Percentiles rank a stretch among this genome's conserved stretches.
Evolutionary conservation across 1,140 invertebrate species (phyloP).

Genomic region (Macrocentrus cingulum): DNA sequence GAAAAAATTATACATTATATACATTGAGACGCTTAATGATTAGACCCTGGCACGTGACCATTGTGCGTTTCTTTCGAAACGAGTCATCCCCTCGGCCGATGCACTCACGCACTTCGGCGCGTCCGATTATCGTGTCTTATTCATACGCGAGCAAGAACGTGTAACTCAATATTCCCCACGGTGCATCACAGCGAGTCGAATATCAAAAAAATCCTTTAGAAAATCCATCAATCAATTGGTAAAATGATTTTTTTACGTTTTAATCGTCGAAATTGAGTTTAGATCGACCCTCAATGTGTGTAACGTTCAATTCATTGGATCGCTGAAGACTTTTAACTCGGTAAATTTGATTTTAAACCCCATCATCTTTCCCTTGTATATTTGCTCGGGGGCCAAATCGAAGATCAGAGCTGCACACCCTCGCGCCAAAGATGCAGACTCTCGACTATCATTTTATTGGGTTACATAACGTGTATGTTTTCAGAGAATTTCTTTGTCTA

Average conservation of each 20-base stretch:
- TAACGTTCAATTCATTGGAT: constrained; percentile 27
- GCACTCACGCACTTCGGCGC: constrained; percentile 13
- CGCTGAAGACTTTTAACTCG: constrained; percentile 26
- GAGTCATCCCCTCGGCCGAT: constrained; percentile 20
- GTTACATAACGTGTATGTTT: constrained; percentile 37
- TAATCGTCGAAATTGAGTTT: background rate
- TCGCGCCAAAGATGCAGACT: constrained; percentile 30
- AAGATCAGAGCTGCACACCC: constrained; percentile 17
- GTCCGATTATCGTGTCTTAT: constrained; percentile 9
- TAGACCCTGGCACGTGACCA: constrained; percentile 49
- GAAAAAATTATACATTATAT: constrained; percentile 15
- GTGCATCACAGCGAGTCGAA: constrained; percentile 14
- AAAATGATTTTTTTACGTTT: too few species aligned
- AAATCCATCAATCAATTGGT: too few species aligned
- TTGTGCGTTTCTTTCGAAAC: constrained; percentile 31
- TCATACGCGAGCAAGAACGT: constrained; percentile 7
- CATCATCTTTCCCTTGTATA: constrained; percentile 29
- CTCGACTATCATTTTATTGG: constrained; percentile 43
- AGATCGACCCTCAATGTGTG: background rate
- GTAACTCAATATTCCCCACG: constrained; percentile 28
- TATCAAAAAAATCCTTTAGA: constrained; percentile 12
- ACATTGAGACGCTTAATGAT: constrained; percentile 35
- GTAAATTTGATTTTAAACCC: constrained; percentile 48
- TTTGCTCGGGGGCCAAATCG: background rate
- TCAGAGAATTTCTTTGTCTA: constrained; percentile 19